These are phyloP conservation scores for Montipora capricornis DNA, from an alignment of 64 coral and sea anemone species.

Conservation along the genomic window DNA sequence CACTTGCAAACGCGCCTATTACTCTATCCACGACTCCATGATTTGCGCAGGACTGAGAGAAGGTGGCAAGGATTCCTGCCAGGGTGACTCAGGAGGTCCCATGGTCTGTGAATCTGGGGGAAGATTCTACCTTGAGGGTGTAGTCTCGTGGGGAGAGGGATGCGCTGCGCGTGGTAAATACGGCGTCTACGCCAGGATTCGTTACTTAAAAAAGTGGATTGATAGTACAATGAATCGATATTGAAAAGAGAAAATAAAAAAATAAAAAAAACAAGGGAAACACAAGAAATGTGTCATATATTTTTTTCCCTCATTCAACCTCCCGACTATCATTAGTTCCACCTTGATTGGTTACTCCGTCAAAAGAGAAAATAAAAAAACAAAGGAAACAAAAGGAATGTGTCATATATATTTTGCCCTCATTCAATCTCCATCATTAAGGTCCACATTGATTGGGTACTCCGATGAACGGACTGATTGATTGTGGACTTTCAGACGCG, in stretches of 20 bases:
- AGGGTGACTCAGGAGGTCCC: slow-evolving; percentile 58
- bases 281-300: too few relatives aligned
- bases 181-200: slow-evolving; percentile 52
- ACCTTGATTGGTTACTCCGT: too few relatives aligned
- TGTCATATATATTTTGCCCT: too few relatives aligned
- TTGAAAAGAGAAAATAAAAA: background rate
- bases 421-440: too few relatives aligned
- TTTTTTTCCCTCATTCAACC: too few relatives aligned
- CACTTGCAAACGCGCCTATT: slow-evolving; percentile 4
- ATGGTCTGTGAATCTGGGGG: slow-evolving; percentile 51
- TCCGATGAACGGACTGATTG: too few relatives aligned
- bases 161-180: slow-evolving; percentile 48
- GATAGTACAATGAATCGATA: background rate
- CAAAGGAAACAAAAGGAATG: too few relatives aligned
- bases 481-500: too few relatives aligned
- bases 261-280: background rate
- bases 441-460: too few relatives aligned
- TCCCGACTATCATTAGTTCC: too few relatives aligned
- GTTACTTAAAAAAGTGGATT: slow-evolving; percentile 30
- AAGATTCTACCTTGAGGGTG: slow-evolving; percentile 60
- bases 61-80: slow-evolving; percentile 59
- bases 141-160: slow-evolving; percentile 60
- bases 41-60: slow-evolving; percentile 39
- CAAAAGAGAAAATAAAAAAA: background rate
- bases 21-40: slow-evolving; percentile 50